Evolutionary conservation across 2,888 invertebrate species (phyloP).

Genomic region (Automeris io): DNA sequence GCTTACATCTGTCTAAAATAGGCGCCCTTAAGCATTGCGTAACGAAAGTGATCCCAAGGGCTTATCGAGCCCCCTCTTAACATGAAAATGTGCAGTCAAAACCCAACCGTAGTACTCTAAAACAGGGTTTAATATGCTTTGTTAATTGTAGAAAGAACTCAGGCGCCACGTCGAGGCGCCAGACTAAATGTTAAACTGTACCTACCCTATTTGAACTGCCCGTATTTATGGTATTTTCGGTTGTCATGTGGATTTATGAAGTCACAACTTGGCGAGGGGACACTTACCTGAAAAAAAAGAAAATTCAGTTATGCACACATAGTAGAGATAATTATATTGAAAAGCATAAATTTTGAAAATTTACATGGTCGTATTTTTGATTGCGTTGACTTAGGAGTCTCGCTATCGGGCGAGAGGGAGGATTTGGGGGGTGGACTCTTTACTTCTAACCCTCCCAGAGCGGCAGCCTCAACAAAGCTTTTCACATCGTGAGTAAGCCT

Average conservation of each 20-base stretch:
- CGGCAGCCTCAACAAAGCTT: too few relatives aligned
- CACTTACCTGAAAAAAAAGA: constrained; percentile 22
- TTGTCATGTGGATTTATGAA: constrained; percentile 5
- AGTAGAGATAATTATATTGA: too few relatives aligned
- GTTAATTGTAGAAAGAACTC: constrained; percentile 4
- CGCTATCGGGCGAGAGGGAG: too few relatives aligned
- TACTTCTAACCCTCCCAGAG: too few relatives aligned
- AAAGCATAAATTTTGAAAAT: too few relatives aligned
- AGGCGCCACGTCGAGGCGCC: constrained; percentile 53
- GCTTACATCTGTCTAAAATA: constrained; percentile 7
- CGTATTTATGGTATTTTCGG: neutral
- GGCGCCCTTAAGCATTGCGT: constrained; percentile 4
- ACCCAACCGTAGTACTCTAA: neutral
- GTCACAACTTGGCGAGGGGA: neutral
- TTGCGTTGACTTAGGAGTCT: too few relatives aligned
- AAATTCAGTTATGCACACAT: too few relatives aligned
- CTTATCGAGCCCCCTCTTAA: constrained; percentile 1
- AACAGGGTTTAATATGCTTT: neutral
- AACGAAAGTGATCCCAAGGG: constrained; percentile 9
- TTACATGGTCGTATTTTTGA: too few relatives aligned
- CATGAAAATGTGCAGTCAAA: neutral
- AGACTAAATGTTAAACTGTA: constrained; percentile 50
- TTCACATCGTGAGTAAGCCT: too few relatives aligned
- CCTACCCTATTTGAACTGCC: constrained; percentile 22
- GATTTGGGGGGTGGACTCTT: too few relatives aligned